Evolutionary conservation across 1,140 invertebrate species (phyloP).

Genomic region (Drosophila biarmipes): DNA sequence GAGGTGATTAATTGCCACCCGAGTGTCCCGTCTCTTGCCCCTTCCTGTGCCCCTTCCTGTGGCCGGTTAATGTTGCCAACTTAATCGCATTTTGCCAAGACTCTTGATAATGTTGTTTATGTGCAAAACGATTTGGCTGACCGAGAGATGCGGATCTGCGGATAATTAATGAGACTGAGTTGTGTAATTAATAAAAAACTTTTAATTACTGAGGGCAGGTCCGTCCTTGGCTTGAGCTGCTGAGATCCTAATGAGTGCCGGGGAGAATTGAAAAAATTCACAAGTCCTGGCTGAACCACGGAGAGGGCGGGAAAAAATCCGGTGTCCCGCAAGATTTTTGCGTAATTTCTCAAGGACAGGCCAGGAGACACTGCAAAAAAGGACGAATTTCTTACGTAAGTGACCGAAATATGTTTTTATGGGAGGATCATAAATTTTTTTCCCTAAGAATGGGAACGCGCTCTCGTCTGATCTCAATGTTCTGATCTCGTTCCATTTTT

Average conservation of each 20-base stretch:
- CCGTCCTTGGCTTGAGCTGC: conserved; percentile 54
- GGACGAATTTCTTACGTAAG: conserved; percentile 77
- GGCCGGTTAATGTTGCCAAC: conserved; percentile 77
- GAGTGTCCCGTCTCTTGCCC: conserved; percentile 32
- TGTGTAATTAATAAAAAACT: conserved; percentile 76
- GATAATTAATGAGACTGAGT: conserved; percentile 70
- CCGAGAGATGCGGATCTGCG: conserved; percentile 10
- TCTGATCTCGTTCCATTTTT: conserved; percentile 79
- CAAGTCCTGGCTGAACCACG: conserved; percentile 24
- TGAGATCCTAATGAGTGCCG: conserved; percentile 64
- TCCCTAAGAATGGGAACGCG: conserved; percentile 72
- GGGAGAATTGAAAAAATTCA: conserved; percentile 47
- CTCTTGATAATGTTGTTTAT: conserved; percentile 79
- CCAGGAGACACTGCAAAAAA: conserved; percentile 36
- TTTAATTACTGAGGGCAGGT: conserved; percentile 62
- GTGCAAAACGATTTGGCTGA: conserved; percentile 73
- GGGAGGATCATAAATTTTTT: conserved; percentile 72
- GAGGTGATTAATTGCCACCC: conserved; percentile 55
- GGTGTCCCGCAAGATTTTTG: conserved; percentile 56
- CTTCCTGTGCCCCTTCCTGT: conserved; percentile 46
- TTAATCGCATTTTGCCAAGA: conserved; percentile 77
- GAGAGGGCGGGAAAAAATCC: conserved; percentile 47
- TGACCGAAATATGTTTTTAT: conserved; percentile 64
- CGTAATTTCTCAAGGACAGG: conserved; percentile 71
- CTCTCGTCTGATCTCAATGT: conserved; percentile 82